Evolutionary conservation across 2,113 vertebrate species (phyloP), one percentile per base, ranked within the genome.

Genomic region (Caranx ignobilis): DNA sequence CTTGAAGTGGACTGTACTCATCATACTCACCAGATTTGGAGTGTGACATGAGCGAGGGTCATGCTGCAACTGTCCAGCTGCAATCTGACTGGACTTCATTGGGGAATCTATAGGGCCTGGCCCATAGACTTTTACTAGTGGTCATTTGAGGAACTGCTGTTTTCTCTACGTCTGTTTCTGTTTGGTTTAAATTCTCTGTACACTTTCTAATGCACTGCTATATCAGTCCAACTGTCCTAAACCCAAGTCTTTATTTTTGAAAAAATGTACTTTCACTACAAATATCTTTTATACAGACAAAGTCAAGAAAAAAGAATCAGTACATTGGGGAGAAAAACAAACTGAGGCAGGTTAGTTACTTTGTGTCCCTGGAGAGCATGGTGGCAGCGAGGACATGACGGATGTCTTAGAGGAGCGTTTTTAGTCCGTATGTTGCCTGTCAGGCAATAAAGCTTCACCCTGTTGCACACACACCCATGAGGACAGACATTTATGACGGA

Each of bases 351-450:
- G 54, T 7, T 18, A 55, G 73, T 60, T 65, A 31, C 26, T 72
- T 7, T 32, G 12, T 12, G 68, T 84, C 87, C 77, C 85, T 56
- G 59, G 71, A 81, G 85, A 75, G n/a, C 2, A 19, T 5, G 2
- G 79, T 54, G 70, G 67, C 77, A 69, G 75, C 3, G 75, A 81
- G 59, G 75, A 87, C 64, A 70, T 82, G 82, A 82, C 77, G 83
- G 85, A 64, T 77, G 39, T 79, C 54, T 37, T 63, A 32, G 55
- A 81, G 56, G 54, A 81, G 59, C 19, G 45, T 65, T 85, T 81
- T 61, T 35, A 65, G 59, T 67, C 85, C 74, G 60, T 81, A 88
- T 83, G 88, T 75, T 81, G 67, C 45, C 72, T 91, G 90, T 89
- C 88, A 88, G 75, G 59, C 63, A 16, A 82, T 81, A 71, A 84